Evolutionary conservation across 2,888 invertebrate species (phyloP).

Genomic region (Dione vanillae): DNA sequence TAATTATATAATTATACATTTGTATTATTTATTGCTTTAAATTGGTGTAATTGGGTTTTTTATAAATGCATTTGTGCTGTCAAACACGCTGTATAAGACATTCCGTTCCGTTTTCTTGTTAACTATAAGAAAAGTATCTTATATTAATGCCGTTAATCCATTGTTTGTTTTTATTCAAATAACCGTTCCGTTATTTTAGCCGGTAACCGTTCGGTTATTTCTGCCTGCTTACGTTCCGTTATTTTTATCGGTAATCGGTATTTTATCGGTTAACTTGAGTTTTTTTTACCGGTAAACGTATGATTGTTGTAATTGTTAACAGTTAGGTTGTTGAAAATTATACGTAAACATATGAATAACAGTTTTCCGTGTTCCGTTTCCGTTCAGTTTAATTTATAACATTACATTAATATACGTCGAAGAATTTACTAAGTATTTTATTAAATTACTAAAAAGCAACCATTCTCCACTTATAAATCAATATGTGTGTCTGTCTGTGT

Average conservation of each 20-base stretch:
- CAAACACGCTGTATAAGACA: constrained; percentile 2
- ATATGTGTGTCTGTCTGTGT: not conserved
- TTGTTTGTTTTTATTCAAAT: not conserved
- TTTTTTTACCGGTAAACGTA: too few species aligned
- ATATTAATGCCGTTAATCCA: constrained; percentile 8
- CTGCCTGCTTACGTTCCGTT: not conserved
- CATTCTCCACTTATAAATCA: too few species aligned
- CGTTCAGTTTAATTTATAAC: too few species aligned
- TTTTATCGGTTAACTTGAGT: too few species aligned
- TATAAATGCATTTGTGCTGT: not conserved
- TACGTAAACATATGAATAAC: not conserved
- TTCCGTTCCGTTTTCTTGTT: not conserved
- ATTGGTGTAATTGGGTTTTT: not conserved
- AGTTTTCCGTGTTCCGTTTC: too few species aligned
- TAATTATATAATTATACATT: not conserved
- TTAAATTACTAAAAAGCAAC: too few species aligned
- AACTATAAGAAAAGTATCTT: not conserved
- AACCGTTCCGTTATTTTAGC: not conserved
- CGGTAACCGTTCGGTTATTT: not conserved
- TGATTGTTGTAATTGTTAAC: too few species aligned
- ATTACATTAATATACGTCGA: too few species aligned
- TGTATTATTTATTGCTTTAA: constrained; percentile 17
- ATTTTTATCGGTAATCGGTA: too few species aligned
- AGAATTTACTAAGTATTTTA: too few species aligned
- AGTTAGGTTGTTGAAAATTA: too few species aligned